phyloP scores from a whole-genome alignment of 2,113 vertebrate genomes.

The Leptocoma aspasia region DNA sequence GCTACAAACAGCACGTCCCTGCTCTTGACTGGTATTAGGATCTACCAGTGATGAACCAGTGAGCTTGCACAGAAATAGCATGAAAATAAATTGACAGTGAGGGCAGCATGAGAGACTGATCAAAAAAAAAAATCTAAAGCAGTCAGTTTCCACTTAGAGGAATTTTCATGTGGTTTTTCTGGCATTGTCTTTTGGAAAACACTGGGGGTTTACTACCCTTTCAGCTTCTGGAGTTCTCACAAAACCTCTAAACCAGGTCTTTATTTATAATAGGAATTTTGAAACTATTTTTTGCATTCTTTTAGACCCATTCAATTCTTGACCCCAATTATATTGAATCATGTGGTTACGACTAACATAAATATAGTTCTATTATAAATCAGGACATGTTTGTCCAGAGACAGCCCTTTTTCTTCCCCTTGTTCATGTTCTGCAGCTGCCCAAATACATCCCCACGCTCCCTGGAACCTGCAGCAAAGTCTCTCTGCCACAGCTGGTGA shows the following conservation, averaged over 20 bases:
- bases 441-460: background rate
- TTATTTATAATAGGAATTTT: constrained; percentile 52
- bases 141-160: background rate
- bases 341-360: constrained; percentile 37
- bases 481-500: background rate
- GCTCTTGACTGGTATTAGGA: background rate
- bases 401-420: constrained; percentile 15
- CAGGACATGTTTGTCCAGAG: constrained; percentile 3
- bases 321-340: constrained; percentile 38
- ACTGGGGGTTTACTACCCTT: constrained; percentile 37
- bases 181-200: constrained; percentile 44
- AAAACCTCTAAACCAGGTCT: constrained; percentile 61
- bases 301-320: constrained; percentile 40
- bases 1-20: background rate
- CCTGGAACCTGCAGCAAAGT: background rate
- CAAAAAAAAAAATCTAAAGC: background rate
- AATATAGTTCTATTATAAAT: constrained; percentile 38
- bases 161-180: constrained; percentile 50
- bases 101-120: background rate
- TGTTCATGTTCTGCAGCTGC: constrained; percentile 6
- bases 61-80: background rate
- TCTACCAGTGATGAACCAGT: background rate
- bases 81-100: background rate
- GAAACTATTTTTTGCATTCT: constrained; percentile 58
- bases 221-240: constrained; percentile 56